Evolutionary conservation across 2,888 invertebrate species (phyloP), one percentile per base, ranked within the genome.

Genomic region (Parnassius orleans): DNA sequence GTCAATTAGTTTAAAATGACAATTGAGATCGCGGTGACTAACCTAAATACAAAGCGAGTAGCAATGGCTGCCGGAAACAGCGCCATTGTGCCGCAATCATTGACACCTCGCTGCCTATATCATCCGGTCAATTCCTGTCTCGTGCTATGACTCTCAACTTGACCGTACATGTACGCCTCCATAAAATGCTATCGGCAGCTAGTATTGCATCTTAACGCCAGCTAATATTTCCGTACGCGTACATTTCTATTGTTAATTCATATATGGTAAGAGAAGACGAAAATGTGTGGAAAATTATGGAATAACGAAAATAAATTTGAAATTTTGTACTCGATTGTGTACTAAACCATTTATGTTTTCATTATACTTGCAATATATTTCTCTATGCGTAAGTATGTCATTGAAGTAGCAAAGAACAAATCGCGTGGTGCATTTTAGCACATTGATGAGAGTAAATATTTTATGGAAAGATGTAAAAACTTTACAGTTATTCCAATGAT

Each of bases 71-170:
- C 80, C 90, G 90, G 90, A 90, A 89, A 82, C 81, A 72, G 76
- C 79, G 81, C 90, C 80, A 90, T 90, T 90, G 90, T 90, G 82
- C 84, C 73, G 84, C 88, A 89, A 90, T 88, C 89, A 87, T 90
- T 90, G 90, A 90, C 90, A 91, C 90, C 87, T 90, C 84, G 78
- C 75, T 81, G 79, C 75, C 77, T 75, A 74, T 79, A 84, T 83
- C 90, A 86, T 87, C 87, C 86, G 86, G 89, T 83, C 82, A 81
- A 81, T 81, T 86, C 85, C 85, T 81, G 84, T 79, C 81, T 76
- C 79, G 76, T 75, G 75, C 69, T 64, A 64, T 71, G 68, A 68
- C 71, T 68, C 76, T 63, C 55, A 84, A 64, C 66, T 62, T 66
- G 64, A 64, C 64, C 62, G 52, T 59, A 50, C 15, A 52, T 42